Conservation (phyloP, 1,140 invertebrate genomes). For the Drosophila biarmipes region DNA sequence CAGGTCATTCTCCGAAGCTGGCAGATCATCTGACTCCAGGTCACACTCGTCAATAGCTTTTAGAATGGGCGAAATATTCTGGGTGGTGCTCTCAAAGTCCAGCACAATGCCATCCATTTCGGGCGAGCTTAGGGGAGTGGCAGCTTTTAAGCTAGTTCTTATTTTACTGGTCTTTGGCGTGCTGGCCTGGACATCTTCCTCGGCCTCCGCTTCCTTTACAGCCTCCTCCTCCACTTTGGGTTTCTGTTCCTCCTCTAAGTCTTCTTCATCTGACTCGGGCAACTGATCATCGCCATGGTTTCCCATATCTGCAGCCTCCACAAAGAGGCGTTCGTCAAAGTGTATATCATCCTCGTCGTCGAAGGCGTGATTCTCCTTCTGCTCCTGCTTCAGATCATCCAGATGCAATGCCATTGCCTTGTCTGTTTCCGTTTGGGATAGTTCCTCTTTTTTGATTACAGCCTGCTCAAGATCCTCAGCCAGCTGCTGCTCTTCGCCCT, state of each 20-base stretch:
- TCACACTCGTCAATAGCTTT: conserved; percentile 65
- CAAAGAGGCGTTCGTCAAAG: conserved; percentile 77
- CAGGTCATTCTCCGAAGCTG: conserved; percentile 54
- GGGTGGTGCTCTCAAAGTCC: conserved; percentile 47
- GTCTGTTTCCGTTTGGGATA: conserved; percentile 3
- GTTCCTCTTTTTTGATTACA: conserved; percentile 1
- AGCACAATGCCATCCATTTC: conserved; percentile 30
- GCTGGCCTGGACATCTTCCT: conserved; percentile 61
- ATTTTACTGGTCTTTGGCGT: conserved; percentile 60
- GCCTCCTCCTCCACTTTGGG: no score
- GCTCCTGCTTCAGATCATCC: conserved; percentile 6
- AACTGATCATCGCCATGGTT: conserved; percentile 43
- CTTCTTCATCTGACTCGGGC: conserved; percentile 63
- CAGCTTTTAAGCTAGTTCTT: conserved; percentile 15
- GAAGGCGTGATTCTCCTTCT: conserved; percentile 46
- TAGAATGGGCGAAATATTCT: conserved; percentile 74
- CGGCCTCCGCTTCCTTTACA: background rate
- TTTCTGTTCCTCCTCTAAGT: conserved; percentile 15
- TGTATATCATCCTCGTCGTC: conserved; percentile 75
- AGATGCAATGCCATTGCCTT: conserved; percentile 1
- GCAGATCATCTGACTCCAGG: conserved; percentile 60
- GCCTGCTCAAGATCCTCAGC: conserved; percentile 1
- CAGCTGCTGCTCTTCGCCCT: conserved; percentile 12
- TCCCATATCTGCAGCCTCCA: conserved; percentile 52
- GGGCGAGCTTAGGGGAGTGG: conserved; percentile 40